These are phyloP conservation scores for Muschampia plurimacula DNA, from an alignment of 2,888 invertebrate species.

Conservation along the genomic window DNA sequence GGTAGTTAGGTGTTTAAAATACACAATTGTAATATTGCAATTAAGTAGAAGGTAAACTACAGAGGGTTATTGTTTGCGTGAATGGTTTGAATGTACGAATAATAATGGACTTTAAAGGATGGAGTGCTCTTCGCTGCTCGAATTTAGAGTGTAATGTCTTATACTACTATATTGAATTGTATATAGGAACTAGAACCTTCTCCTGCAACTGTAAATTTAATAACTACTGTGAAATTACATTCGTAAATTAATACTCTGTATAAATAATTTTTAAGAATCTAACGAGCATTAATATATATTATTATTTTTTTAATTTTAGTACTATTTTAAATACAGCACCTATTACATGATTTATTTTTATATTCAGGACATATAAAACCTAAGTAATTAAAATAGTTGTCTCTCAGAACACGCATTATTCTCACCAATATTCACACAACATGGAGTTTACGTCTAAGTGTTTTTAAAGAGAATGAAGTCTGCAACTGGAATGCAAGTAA, in stretches of 20 bases:
- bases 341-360: too few relatives aligned
- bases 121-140: slow-evolving; percentile 1
- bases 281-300: too few relatives aligned
- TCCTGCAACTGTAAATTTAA: background rate
- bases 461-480: background rate
- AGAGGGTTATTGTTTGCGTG: slow-evolving; percentile 47
- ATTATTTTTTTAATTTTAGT: too few relatives aligned
- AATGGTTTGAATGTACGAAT: slow-evolving; percentile 28
- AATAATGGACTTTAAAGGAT: slow-evolving; percentile 24
- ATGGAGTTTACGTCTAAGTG: background rate
- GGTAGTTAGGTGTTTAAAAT: slow-evolving; percentile 52
- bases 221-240: too few relatives aligned
- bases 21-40: slow-evolving; percentile 63
- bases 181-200: background rate
- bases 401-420: too few relatives aligned
- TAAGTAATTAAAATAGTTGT: too few relatives aligned
- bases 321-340: too few relatives aligned
- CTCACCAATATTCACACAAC: too few relatives aligned
- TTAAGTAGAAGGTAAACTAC: slow-evolving; percentile 65
- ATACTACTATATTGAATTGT: background rate
- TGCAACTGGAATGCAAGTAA: slow-evolving; percentile 11
- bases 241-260: too few relatives aligned
- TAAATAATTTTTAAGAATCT: too few relatives aligned
- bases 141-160: background rate
- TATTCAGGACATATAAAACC: too few relatives aligned